Base-by-base conservation (phyloP, 2,888 invertebrate species). In the Pseudeuparius sepicola region DNA sequence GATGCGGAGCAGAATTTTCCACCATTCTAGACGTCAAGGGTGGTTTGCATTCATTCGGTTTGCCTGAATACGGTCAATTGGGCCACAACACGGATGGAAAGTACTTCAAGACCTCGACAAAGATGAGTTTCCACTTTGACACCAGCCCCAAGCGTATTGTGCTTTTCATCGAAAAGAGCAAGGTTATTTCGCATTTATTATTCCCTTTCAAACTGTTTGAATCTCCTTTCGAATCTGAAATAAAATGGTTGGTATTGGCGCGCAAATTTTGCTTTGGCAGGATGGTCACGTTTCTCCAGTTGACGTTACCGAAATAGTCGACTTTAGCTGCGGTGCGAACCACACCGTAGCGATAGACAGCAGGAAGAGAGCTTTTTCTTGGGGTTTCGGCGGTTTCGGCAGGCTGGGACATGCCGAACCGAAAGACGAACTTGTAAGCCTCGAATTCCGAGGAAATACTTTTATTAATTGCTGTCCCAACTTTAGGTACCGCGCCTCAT, bases 361-460 rank as follows among this genome's bases (percentile, higher is more conserved):
- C 1, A 82, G 82, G 57, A 88, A 85, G 60, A 75, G 93, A 7
- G 83, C 86, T 0, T 94, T 75, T 62, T 88, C 90, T 33, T 94
- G 93, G 93, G 93, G 94, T 12, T 94, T 92, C 60, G 93, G 92
- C 7, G 94, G 93, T 0, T 88, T 93, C 54, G 93, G 93, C 0
- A 76, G 94, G 2, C 67, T 94, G 9, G 94, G 93, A 0, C 93
- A 94, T 65, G 83, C 89, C 4, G 92, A 90, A 53, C 89, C 80
- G 39, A 86, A 86, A 56, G 92, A 94, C 61, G 93, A 94, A 63
- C 70, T 84, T 62, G 85, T 90, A 24, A 40, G 39, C 23, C 3
- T 20, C 6, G n/a, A 7, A 7, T 20, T 20, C n/a, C 6, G n/a
- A 20, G n/a, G n/a, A 20, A 20, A 11, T 24, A 18, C 14, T 12